Percentiles rank a stretch among this genome's conserved stretches.
These are phyloP conservation scores for Scrobipalpa costella DNA, from an alignment of 2,888 invertebrate genomes.

Conservation along the genomic window DNA sequence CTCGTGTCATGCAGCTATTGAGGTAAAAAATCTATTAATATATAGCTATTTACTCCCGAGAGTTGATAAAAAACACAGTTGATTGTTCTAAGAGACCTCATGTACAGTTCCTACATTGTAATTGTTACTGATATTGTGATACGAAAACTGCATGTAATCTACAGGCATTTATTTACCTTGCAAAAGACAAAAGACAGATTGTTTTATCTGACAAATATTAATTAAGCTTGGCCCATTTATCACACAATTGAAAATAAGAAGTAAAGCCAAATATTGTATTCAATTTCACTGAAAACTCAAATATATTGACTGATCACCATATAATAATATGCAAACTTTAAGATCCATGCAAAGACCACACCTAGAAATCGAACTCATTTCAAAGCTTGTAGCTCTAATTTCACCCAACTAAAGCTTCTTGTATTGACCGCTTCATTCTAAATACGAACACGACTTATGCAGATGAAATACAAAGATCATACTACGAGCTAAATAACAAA, in stretches of 20 bases:
- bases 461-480: constrained; percentile 26
- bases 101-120: not conserved
- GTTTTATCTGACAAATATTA: too few relatives aligned
- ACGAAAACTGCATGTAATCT: too few relatives aligned
- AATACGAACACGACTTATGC: constrained; percentile 24
- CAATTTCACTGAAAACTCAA: too few relatives aligned
- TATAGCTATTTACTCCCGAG: not conserved
- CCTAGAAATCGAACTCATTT: too few relatives aligned
- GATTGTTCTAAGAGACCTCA: constrained; percentile 8
- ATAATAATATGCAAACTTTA: too few relatives aligned
- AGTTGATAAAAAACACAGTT: not conserved
- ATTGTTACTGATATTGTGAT: not conserved
- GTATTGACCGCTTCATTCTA: constrained; percentile 16
- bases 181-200: too few relatives aligned
- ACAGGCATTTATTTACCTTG: not conserved
- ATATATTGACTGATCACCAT: too few relatives aligned
- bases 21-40: constrained; percentile 24
- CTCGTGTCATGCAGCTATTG: constrained; percentile 27
- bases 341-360: too few relatives aligned
- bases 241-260: too few relatives aligned
- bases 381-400: not conserved
- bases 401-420: not conserved
- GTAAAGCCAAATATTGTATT: too few relatives aligned
- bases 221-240: too few relatives aligned
- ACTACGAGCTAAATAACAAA: constrained; percentile 30